phyloP scores from a whole-genome alignment of 35 echinoderm and acorn worm species.

The Ptychodera flava region DNA sequence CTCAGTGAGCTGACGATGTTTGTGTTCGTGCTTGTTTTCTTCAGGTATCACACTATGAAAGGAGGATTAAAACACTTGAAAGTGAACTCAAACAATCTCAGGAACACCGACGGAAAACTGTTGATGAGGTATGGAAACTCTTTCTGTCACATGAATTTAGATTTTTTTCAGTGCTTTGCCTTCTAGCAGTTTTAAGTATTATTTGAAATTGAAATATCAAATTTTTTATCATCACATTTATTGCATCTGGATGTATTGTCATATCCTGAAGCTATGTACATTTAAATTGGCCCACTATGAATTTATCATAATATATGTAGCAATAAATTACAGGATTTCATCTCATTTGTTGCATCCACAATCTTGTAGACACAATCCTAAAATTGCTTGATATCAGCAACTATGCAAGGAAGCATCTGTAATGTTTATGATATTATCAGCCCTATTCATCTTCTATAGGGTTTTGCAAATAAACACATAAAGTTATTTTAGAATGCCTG shows the following conservation, averaged over 20 bases:
- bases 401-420: too few species aligned
- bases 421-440: too few species aligned
- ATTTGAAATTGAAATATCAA: background rate
- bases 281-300: too few species aligned
- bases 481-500: too few species aligned
- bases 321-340: too few species aligned
- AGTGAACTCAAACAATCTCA: constrained; percentile 58
- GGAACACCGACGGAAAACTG: constrained; percentile 50
- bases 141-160: background rate
- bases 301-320: background rate
- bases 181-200: background rate
- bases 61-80: constrained; percentile 42
- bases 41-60: constrained; percentile 39
- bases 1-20: too few species aligned
- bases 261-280: background rate
- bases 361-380: too few species aligned
- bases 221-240: background rate
- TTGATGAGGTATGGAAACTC: constrained; percentile 47
- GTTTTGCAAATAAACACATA: too few species aligned
- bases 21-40: too few species aligned
- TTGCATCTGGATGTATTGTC: background rate
- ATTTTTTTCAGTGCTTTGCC: background rate
- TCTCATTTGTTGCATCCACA: too few species aligned
- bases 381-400: too few species aligned
- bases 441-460: too few species aligned